These are phyloP conservation scores for Clarias batrachus DNA, from an alignment of 2,113 vertebrate species.

Conservation along the genomic window DNA sequence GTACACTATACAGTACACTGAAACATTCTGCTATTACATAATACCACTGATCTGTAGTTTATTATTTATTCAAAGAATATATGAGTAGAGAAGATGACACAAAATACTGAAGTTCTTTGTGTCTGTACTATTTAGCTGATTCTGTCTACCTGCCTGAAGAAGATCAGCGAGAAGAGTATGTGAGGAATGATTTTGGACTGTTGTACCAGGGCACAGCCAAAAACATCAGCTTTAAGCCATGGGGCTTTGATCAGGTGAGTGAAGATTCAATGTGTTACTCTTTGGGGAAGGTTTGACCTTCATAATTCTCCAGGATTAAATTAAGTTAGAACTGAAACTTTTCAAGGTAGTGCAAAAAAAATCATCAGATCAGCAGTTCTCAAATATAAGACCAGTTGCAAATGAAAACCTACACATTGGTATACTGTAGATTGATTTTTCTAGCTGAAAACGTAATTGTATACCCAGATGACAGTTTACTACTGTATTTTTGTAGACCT, in stretches of 20 bases:
- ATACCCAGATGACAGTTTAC: not conserved
- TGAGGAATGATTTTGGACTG: conserved; percentile 67
- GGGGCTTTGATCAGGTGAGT: conserved; percentile 74
- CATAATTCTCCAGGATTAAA: too few relatives aligned
- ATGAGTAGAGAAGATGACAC: not conserved
- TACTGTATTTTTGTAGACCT: not conserved
- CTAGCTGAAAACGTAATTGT: not conserved
- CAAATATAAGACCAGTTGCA: not conserved
- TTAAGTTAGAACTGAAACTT: too few relatives aligned
- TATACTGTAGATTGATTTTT: not conserved
- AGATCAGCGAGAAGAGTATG: conserved; percentile 70
- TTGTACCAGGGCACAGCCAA: conserved; percentile 68
- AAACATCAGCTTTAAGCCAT: conserved; percentile 61
- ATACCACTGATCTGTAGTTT: not conserved
- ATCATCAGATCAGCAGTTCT: too few relatives aligned
- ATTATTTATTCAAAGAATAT: not conserved
- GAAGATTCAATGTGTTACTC: not conserved
- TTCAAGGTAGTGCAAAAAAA: not conserved
- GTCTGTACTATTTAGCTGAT: conserved; percentile 62
- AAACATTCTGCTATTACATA: not conserved
- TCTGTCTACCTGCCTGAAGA: conserved; percentile 66
- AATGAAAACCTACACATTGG: not conserved
- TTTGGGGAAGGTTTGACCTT: not conserved
- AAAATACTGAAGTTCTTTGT: not conserved
- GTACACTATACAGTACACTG: conserved; percentile 1